A percentile compares a stretch with the other conserved stretches of the same genome.
Evolutionary conservation across 2,113 vertebrate species (phyloP).

Genomic region (Actenoides hombroni): DNA sequence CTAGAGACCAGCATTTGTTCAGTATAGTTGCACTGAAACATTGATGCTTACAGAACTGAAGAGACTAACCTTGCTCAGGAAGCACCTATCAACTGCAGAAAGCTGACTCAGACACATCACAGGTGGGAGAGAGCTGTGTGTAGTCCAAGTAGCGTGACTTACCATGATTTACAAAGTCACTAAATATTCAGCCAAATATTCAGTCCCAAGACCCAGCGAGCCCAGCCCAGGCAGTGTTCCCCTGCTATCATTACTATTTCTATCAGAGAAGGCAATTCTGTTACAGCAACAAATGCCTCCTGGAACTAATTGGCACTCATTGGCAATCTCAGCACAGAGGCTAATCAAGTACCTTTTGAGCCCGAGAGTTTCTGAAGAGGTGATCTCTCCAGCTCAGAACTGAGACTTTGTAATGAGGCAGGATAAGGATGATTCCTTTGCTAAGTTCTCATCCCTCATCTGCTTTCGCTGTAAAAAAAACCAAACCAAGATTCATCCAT

Average conservation of each 20-base stretch:
- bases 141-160: not conserved
- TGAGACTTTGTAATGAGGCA: not conserved
- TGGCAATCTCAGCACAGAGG: not conserved
- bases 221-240: not conserved
- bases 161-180: not conserved
- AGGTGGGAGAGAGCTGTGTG: not conserved
- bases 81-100: not conserved
- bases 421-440: not conserved
- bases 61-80: not conserved
- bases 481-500: not conserved
- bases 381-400: slow-evolving; percentile 6
- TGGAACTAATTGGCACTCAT: slow-evolving; percentile 41
- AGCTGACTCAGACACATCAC: not conserved
- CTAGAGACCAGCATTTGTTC: not conserved
- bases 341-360: slow-evolving; percentile 50
- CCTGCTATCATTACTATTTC: not conserved
- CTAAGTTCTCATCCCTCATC: not conserved
- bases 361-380: slow-evolving; percentile 27
- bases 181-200: not conserved
- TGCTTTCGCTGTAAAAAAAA: not conserved
- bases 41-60: not conserved
- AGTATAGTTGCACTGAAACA: not conserved
- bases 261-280: not conserved
- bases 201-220: not conserved
- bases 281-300: slow-evolving; percentile 20